These are phyloP conservation scores for Spinus pinus DNA, from an alignment of 2,797 vertebrate species.

Conservation along the genomic window DNA sequence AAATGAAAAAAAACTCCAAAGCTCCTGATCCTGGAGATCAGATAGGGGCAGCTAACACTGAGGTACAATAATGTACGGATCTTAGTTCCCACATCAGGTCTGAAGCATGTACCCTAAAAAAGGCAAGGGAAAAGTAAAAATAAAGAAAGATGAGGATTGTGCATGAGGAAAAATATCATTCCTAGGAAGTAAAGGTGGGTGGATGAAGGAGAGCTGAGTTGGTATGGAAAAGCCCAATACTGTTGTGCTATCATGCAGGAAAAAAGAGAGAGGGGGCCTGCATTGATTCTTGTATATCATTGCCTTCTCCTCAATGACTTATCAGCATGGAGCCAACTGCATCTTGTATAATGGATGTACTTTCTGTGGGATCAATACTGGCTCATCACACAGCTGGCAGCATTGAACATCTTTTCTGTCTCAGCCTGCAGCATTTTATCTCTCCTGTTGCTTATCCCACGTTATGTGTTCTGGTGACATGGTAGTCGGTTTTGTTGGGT, in stretches of 20 bases:
- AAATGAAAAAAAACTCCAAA: neutral
- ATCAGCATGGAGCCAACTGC: slow-evolving; percentile 53
- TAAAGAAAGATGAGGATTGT: neutral
- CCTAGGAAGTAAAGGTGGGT: neutral
- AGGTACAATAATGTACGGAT: neutral
- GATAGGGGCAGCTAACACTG: neutral
- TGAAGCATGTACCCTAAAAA: neutral
- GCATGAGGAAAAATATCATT: neutral
- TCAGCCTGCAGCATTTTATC: slow-evolving; percentile 17
- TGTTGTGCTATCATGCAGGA: neutral
- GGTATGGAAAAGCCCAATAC: neutral
- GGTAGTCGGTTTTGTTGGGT: neutral
- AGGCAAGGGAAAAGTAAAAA: neutral
- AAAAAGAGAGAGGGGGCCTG: neutral
- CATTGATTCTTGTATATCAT: slow-evolving; percentile 50
- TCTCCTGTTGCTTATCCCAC: neutral
- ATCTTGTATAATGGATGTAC: slow-evolving; percentile 52
- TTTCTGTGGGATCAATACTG: slow-evolving; percentile 60
- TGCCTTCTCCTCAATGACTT: slow-evolving; percentile 43
- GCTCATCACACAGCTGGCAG: slow-evolving; percentile 52
- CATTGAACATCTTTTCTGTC: slow-evolving; percentile 38
- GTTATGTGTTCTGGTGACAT: slow-evolving; percentile 27
- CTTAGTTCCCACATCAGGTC: neutral
- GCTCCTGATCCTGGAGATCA: neutral
- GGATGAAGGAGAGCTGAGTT: neutral